Evolutionary conservation across 2,888 invertebrate species (phyloP), one percentile per base, ranked within the genome.

Genomic region (Resseliella maxima): DNA sequence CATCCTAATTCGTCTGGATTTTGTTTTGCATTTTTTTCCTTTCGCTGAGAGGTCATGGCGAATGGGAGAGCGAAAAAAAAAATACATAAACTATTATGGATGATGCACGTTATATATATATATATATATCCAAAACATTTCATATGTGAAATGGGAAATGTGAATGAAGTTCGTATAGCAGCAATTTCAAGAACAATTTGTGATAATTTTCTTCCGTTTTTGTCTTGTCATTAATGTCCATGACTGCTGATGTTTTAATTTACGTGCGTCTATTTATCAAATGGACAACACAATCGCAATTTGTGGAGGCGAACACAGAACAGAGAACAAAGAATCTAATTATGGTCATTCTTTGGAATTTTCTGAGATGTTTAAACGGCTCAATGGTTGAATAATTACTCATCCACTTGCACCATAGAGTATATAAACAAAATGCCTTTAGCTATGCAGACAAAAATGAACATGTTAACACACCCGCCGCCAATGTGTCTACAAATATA

Each of bases 231-330:
- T 59, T 59, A 59, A 50, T 50, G n/a, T 50, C 18, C 46, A 50
- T 50, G 59, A 59, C n/a, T n/a, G 59, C 59, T 59, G n/a, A 59
- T 59, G 59, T 59, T 59, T 59, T 59, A 59, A 59, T 59, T 59
- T 59, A 59, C 59, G 59, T 59, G 1, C 24, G 24, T 24, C 59
- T n/a, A 59, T 59, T 59, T 59, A 59, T 59, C 59, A 59, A 59
- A 59, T 24, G 59, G 72, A 72, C 72, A n/a, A 31, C 72, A 27
- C 59, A 31, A 72, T n/a, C 5, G 59, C 24, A 3, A 59, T 59
- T n/a, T n/a, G 59, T n/a, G 24, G n/a, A 24, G 59, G 59, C 5
- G 59, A 59, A 59, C n/a, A 6, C 59, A 5, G 24, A 50, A 21
- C 59, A 59, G n/a, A n/a, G n/a, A n/a, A n/a, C n/a, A 59, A 10